These are phyloP conservation scores for Leptinotarsa peninsularis DNA, from an alignment of 2,888 invertebrate genomes.

Conservation along the genomic window DNA sequence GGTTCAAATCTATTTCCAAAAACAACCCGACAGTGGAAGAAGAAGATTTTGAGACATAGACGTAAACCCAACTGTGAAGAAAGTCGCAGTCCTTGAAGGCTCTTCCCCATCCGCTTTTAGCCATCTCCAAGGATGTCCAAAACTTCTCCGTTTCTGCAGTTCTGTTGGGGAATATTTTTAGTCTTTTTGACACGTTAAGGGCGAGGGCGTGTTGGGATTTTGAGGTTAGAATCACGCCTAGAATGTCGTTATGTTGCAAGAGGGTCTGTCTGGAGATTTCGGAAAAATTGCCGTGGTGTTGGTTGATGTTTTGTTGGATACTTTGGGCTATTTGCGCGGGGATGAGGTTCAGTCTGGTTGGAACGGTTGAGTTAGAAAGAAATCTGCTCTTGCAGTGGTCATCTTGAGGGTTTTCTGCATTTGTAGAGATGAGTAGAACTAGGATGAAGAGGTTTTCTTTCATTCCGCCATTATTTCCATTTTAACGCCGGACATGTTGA, in stretches of 20 bases:
- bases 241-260: slow-evolving; percentile 65
- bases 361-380: slow-evolving; percentile 59
- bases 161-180: slow-evolving; percentile 58
- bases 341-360: slow-evolving; percentile 60
- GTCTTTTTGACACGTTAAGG: slow-evolving; percentile 56
- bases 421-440: slow-evolving; percentile 67
- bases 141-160: slow-evolving; percentile 69
- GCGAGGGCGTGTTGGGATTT: slow-evolving; percentile 56
- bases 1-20: slow-evolving; percentile 73
- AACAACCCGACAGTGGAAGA: slow-evolving; percentile 58
- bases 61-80: slow-evolving; percentile 62
- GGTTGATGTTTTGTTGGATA: slow-evolving; percentile 51
- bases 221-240: slow-evolving; percentile 62
- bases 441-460: slow-evolving; percentile 61
- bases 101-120: slow-evolving; percentile 63
- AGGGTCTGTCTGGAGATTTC: slow-evolving; percentile 67
- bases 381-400: slow-evolving; percentile 58
- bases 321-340: slow-evolving; percentile 50
- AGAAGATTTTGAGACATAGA: slow-evolving; percentile 56
- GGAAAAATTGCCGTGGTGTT: slow-evolving; percentile 49
- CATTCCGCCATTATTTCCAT: slow-evolving; percentile 63
- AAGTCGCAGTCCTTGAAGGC: slow-evolving; percentile 64
- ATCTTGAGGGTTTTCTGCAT: slow-evolving; percentile 65
- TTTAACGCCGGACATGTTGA: slow-evolving; percentile 46
- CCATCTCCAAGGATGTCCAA: slow-evolving; percentile 69